phyloP scores from a whole-genome alignment of 2,888 invertebrate genomes.

The Ormyrus labotus region DNA sequence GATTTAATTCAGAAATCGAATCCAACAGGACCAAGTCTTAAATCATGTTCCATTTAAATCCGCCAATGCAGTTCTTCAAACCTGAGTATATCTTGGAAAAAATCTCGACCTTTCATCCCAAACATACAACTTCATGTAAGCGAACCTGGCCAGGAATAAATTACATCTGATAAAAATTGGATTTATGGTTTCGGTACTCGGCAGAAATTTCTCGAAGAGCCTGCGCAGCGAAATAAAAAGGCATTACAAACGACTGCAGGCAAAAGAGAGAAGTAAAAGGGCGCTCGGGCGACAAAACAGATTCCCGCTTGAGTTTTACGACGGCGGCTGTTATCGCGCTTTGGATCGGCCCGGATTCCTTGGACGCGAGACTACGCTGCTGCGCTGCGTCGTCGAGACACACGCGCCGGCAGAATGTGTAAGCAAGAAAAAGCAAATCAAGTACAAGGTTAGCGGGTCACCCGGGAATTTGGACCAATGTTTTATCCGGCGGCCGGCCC shows the following conservation, averaged over 20 bases:
- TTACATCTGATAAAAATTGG: not conserved
- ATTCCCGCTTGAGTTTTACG: conserved; percentile 52
- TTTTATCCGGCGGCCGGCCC: not conserved
- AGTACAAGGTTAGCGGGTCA: conserved; percentile 53
- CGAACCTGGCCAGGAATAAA: not conserved
- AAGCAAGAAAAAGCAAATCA: conserved; percentile 47
- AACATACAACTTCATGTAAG: too few species aligned
- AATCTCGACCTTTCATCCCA: too few species aligned
- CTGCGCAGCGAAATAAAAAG: conserved; percentile 10
- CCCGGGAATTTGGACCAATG: conserved; percentile 40
- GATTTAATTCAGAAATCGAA: too few species aligned
- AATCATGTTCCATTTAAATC: too few species aligned
- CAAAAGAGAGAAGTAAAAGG: not conserved
- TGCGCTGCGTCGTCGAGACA: conserved; percentile 65
- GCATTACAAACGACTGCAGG: conserved; percentile 18
- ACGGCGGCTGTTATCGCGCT: conserved; percentile 53
- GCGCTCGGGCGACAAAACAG: conserved; percentile 36
- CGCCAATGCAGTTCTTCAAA: too few species aligned
- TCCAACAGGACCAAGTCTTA: too few species aligned
- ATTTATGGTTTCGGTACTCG: conserved; percentile 20
- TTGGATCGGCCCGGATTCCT: conserved; percentile 68
- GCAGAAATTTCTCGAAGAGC: conserved; percentile 5
- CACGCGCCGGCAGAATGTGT: conserved; percentile 54
- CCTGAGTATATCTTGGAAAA: too few species aligned
- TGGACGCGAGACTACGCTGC: conserved; percentile 63